Evolutionary conservation across 2,888 invertebrate genomes (phyloP).

Genomic region (Pemphredon lugubris): DNA sequence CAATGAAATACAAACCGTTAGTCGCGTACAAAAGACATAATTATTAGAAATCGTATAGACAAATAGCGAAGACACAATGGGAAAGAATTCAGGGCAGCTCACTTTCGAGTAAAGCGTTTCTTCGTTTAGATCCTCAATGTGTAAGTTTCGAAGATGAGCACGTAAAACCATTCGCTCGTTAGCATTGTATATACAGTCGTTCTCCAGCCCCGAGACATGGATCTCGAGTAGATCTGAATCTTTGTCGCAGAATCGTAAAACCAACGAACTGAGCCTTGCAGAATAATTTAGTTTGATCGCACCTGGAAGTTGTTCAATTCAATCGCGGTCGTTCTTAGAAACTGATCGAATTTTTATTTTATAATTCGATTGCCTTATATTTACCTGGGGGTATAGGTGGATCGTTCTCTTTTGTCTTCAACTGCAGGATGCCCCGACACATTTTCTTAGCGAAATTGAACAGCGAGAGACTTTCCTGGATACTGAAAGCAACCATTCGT

Average conservation of each 20-base stretch:
- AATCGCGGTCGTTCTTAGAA: background rate
- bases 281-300: slow-evolving; percentile 83
- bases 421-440: slow-evolving; percentile 62
- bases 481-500: slow-evolving; percentile 62
- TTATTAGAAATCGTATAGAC: too few relatives aligned
- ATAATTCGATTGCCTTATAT: too few relatives aligned
- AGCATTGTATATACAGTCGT: slow-evolving; percentile 89
- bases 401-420: slow-evolving; percentile 80
- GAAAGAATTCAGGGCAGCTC: too few relatives aligned
- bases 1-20: slow-evolving; percentile 46
- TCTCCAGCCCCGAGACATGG: slow-evolving; percentile 86
- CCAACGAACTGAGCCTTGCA: slow-evolving; percentile 85
- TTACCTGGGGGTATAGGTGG: slow-evolving; percentile 88
- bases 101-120: slow-evolving; percentile 90
- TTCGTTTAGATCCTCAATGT: slow-evolving; percentile 88
- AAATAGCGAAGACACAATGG: too few relatives aligned
- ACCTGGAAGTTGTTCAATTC: slow-evolving; percentile 71
- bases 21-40: too few relatives aligned
- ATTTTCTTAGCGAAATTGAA: slow-evolving; percentile 61
- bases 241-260: slow-evolving; percentile 86
- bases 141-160: slow-evolving; percentile 86
- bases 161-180: slow-evolving; percentile 89
- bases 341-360: too few relatives aligned
- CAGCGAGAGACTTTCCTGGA: slow-evolving; percentile 63
- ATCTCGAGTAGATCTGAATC: slow-evolving; percentile 88